Percentiles rank a stretch among this genome's conserved stretches.
phyloP scores from a whole-genome alignment of 2,797 vertebrate genomes.

The Tarsius wallacei region DNA sequence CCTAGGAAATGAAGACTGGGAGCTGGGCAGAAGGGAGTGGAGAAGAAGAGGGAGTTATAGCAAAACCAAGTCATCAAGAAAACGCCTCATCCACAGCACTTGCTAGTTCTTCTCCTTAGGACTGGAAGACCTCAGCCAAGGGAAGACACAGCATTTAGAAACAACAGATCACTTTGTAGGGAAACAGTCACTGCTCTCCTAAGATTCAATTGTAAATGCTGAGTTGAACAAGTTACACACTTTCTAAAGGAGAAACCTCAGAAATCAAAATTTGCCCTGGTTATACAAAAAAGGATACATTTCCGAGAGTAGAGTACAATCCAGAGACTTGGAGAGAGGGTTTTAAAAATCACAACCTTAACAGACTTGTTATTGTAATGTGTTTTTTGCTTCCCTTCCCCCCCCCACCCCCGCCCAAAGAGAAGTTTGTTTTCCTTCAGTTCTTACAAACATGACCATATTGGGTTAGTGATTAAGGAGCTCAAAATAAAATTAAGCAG shows the following conservation, averaged over 20 bases:
- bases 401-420: too few relatives aligned
- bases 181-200: neutral
- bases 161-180: rapidly evolving
- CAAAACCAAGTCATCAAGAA: neutral
- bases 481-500: conserved; percentile 38
- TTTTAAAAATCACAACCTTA: conserved; percentile 56
- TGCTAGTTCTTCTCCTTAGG: neutral
- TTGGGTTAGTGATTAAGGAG: neutral
- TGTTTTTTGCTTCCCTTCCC: neutral
- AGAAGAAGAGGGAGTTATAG: neutral
- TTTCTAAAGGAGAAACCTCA: conserved; percentile 38
- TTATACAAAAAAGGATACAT: neutral
- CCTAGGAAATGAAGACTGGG: neutral
- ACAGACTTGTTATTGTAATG: conserved; percentile 33
- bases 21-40: neutral
- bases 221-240: neutral
- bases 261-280: neutral
- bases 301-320: neutral
- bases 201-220: neutral
- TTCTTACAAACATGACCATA: conserved; percentile 33
- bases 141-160: neutral
- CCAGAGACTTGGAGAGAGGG: neutral
- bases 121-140: neutral
- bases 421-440: conserved; percentile 51
- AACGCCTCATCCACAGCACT: neutral